phyloP scores from a whole-genome alignment of 2,113 vertebrate species.

The Thermophis baileyi region DNA sequence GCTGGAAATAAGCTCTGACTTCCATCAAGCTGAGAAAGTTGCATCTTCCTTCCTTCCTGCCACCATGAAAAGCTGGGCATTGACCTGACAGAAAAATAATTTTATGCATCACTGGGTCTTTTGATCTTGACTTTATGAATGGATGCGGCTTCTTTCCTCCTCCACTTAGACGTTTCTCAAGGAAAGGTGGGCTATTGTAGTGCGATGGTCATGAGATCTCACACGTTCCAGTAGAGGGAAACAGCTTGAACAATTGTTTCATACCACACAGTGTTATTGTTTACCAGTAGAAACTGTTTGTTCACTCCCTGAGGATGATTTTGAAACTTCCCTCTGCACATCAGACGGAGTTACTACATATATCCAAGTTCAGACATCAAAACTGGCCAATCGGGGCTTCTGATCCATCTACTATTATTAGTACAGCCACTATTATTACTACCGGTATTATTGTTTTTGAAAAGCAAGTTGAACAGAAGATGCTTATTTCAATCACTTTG shows the following conservation, averaged over 20 bases:
- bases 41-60: conserved; percentile 69
- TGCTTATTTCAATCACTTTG: neutral
- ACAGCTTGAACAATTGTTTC: neutral
- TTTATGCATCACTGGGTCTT: conserved; percentile 39
- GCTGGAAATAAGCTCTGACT: conserved; percentile 50
- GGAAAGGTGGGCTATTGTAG: conserved; percentile 6
- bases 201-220: neutral
- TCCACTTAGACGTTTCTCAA: conserved; percentile 47
- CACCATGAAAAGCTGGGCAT: conserved; percentile 57
- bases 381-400: neutral
- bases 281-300: neutral
- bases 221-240: neutral
- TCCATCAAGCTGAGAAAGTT: conserved; percentile 64
- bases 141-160: conserved; percentile 52
- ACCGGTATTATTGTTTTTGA: neutral
- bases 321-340: neutral
- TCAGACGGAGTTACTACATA: neutral
- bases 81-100: conserved; percentile 24
- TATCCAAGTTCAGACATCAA: neutral
- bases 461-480: neutral
- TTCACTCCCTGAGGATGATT: neutral
- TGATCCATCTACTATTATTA: neutral
- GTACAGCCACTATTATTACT: neutral
- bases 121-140: conserved; percentile 55
- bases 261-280: neutral